Percentiles rank a stretch among this genome's conserved stretches.
Conservation (phyloP, 1,140 invertebrate genomes). For the Charaxes varanes region DNA sequence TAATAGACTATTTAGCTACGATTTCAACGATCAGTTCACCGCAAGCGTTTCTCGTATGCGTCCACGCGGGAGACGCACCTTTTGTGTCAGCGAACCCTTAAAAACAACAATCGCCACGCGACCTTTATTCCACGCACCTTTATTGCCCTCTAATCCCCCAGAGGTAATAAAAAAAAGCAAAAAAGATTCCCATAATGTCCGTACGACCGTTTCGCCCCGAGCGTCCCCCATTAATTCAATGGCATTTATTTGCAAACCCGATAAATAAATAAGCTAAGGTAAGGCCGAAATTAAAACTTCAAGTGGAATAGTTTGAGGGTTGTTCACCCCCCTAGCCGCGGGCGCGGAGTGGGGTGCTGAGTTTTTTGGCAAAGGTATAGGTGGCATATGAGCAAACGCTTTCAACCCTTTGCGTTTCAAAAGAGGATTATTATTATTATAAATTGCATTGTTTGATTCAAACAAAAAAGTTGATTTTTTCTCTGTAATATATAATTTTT, state of each 20-base stretch:
- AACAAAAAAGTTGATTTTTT: too few species aligned
- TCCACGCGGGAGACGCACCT: too few species aligned
- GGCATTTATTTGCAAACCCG: conserved; percentile 25
- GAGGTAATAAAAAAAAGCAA: conserved; percentile 21
- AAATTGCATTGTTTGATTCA: too few species aligned
- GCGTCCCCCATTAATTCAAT: conserved; percentile 25
- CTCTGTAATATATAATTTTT: too few species aligned
- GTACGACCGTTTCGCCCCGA: conserved; percentile 24
- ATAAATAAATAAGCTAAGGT: conserved; percentile 26
- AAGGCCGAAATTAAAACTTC: conserved; percentile 25
- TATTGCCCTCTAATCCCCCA: conserved; percentile 10
- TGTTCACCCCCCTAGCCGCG: conserved; percentile 15
- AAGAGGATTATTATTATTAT: too few species aligned
- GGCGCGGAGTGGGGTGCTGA: conserved; percentile 8
- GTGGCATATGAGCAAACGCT: conserved; percentile 1
- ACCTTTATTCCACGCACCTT: conserved; percentile 8
- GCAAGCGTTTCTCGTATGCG: too few species aligned
- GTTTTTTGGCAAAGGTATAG: conserved; percentile 5
- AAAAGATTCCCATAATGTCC: conserved; percentile 18
- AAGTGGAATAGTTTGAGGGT: conserved; percentile 17
- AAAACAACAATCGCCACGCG: conserved; percentile 17
- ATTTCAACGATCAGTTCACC: too few species aligned
- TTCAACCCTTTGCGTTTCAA: conserved; percentile 2
- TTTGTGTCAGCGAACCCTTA: conserved; percentile 1
- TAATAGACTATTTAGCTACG: too few species aligned